Base-by-base conservation (phyloP, 2,113 vertebrate species). In the Heterocephalus glaber region DNA sequence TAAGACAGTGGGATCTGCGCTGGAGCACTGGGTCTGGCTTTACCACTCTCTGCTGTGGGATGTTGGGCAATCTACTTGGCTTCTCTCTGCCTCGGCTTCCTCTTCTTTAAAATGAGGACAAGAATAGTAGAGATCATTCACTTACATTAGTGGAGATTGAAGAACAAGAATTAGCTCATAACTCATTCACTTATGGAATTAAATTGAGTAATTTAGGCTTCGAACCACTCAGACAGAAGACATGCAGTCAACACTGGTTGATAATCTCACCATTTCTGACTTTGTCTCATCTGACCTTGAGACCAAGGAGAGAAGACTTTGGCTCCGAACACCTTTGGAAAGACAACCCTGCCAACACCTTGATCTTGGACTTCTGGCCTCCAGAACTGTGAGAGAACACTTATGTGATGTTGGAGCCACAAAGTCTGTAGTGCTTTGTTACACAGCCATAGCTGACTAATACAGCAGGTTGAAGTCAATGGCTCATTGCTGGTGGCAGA, bases 21-120 rank as follows among this genome's bases (percentile, higher is more conserved):
- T 7, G 6, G 47, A 2, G 1, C 14, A 0, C 24, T 3, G 12
- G 10, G 2, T 5, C 35, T 1, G 4, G 65, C 44, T 26, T 66
- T 30, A 2, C 24, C 11, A 0, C 38, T 70, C 76, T 7, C 61
- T 0, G 17, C 79, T 41, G 19, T 26, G 41, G 19, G 80, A 38
- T 7, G 9, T 9, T 7, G 9, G 41, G 63, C 12, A 52, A 47
- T 30, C 20, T 33, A 7, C 5, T 13, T 2, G 16, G 12, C 12
- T 76, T 77, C 74, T 70, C 58, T 63, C 66, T 44, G 38, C 49
- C 30, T 83, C 76, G 1, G 60, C n/a, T 22, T 77, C 17, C 33
- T 56, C 72, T 65, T 74, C 65, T 65, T 85, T 44, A 74, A 66
- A 38, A 28, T 2, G 41, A 12, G 38, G 41, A 28, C 47, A 44